Evolutionary conservation across 2,113 vertebrate genomes (phyloP).

Genomic region (Cinclus mexicanus): DNA sequence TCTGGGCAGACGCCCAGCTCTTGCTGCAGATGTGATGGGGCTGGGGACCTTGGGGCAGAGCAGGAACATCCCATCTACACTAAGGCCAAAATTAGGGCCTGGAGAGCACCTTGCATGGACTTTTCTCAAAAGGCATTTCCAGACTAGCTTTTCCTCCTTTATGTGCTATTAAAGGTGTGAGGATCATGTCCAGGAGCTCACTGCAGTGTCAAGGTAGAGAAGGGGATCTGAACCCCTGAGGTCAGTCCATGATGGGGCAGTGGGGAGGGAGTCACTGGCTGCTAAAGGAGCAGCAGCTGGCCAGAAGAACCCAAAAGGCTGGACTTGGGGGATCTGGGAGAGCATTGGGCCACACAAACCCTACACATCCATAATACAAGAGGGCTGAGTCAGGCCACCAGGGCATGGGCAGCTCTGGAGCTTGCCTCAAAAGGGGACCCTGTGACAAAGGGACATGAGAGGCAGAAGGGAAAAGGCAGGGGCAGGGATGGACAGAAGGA

Average conservation of each 20-base stretch:
- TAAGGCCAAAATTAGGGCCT: not conserved
- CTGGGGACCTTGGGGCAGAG: not conserved
- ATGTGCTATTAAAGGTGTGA: not conserved
- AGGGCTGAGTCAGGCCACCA: not conserved
- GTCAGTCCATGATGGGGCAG: not conserved
- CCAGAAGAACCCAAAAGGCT: not conserved
- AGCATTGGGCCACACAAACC: not conserved
- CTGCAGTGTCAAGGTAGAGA: not conserved
- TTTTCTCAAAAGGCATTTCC: not conserved
- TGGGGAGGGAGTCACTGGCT: not conserved
- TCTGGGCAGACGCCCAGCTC: accelerated
- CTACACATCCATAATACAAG: not conserved
- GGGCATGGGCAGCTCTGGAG: not conserved
- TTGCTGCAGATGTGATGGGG: not conserved
- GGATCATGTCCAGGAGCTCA: not conserved
- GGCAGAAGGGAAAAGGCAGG: not conserved
- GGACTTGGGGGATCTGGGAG: not conserved
- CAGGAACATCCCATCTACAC: accelerated
- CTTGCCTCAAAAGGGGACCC: not conserved
- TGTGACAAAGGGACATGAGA: not conserved
- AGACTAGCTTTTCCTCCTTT: not conserved
- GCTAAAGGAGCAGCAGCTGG: not conserved
- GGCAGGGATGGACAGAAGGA: not conserved
- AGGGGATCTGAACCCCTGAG: not conserved
- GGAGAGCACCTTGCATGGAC: not conserved